Evolutionary conservation across 2,797 vertebrate genomes (phyloP).

Genomic region (Lycodopsis pacificus): DNA sequence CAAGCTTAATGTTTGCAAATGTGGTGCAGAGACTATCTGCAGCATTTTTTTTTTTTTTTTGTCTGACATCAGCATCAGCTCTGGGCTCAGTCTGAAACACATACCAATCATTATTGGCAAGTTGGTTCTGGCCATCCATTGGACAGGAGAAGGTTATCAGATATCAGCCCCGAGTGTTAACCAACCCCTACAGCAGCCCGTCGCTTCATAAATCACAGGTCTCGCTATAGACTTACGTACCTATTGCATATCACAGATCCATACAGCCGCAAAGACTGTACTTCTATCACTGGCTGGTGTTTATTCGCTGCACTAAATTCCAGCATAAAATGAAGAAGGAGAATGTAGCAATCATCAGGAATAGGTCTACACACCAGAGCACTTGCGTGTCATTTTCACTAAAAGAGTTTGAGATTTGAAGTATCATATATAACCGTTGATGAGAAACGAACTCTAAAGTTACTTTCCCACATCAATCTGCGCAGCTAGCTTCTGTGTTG

Average conservation of each 20-base stretch:
- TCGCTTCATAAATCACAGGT: conserved; percentile 21
- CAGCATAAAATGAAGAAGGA: background rate
- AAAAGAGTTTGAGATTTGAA: background rate
- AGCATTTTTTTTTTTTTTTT: conserved; percentile 36
- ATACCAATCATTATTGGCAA: conserved; percentile 83
- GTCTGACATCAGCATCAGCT: conserved; percentile 52
- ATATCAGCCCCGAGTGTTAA: conserved; percentile 65
- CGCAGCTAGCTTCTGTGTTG: conserved; percentile 7
- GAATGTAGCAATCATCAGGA: background rate
- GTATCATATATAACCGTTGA: conserved; percentile 29
- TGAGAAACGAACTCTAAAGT: conserved; percentile 27
- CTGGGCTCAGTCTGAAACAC: conserved; percentile 67
- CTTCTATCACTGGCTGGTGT: background rate
- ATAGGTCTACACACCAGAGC: background rate
- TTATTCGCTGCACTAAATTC: background rate
- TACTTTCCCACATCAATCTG: conserved; percentile 59
- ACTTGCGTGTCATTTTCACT: conserved; percentile 21
- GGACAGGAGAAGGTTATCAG: conserved; percentile 74
- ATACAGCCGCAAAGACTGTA: conserved; percentile 12
- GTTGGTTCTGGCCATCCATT: conserved; percentile 79
- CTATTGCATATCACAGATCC: conserved; percentile 31
- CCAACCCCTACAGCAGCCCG: conserved; percentile 53
- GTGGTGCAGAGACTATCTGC: conserved; percentile 31
- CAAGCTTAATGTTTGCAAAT: conserved; percentile 52
- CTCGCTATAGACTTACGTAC: conserved; percentile 30